Conservation (phyloP, 2,888 invertebrate species). For the Agrochola circellaris region DNA sequence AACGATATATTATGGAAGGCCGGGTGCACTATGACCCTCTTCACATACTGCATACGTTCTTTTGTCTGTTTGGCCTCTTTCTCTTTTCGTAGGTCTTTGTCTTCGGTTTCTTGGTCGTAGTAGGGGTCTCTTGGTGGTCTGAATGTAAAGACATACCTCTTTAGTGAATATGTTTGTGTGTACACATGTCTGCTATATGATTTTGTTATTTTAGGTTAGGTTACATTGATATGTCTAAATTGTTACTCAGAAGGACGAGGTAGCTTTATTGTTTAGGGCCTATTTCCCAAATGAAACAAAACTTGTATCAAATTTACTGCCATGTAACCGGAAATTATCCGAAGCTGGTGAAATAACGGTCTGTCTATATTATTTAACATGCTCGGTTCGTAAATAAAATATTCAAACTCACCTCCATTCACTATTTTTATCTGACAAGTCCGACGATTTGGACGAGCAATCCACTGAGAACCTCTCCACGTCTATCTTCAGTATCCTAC, state of each 20-base stretch:
- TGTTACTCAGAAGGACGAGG: background rate
- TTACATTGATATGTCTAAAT: background rate
- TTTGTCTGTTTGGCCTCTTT: constrained; percentile 96
- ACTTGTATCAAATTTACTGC: background rate
- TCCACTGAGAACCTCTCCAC: constrained; percentile 98
- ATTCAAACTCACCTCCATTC: constrained; percentile 93
- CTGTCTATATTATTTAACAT: background rate
- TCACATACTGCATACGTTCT: constrained; percentile 96
- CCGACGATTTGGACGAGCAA: constrained; percentile 97
- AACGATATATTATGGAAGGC: constrained; percentile 99
- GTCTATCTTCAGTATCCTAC: constrained; percentile 98
- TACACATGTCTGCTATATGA: background rate
- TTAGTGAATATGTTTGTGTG: background rate
- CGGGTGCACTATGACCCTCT: constrained; percentile 99
- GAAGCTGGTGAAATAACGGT: background rate
- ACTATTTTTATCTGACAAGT: constrained; percentile 96
- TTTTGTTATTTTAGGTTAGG: background rate
- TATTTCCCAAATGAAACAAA: background rate
- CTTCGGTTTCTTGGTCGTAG: constrained; percentile 97
- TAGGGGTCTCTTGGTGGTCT: constrained; percentile 96
- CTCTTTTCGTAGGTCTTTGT: constrained; percentile 94
- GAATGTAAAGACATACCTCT: constrained; percentile 62
- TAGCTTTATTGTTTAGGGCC: background rate
- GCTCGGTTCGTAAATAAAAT: background rate
- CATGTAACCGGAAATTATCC: background rate